These are phyloP conservation scores for Metallyticus violacea DNA, from an alignment of 2,888 invertebrate genomes.

Conservation along the genomic window DNA sequence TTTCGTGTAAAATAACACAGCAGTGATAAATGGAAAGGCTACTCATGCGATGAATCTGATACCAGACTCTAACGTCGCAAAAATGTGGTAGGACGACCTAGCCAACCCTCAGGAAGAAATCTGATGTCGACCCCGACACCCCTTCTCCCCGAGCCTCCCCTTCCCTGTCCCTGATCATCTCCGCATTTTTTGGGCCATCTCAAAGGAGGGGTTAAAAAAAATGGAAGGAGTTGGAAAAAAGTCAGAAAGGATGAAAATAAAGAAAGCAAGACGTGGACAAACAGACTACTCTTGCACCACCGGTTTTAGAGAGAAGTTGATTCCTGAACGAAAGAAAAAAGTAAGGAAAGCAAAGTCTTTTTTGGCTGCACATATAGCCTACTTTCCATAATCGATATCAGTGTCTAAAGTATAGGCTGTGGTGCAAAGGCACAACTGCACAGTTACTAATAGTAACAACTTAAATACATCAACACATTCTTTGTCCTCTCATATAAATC, in stretches of 20 bases:
- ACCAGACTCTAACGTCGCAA: not conserved
- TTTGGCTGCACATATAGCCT: not conserved
- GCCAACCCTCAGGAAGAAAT: not conserved
- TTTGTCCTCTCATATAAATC: no score
- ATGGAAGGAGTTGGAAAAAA: not conserved
- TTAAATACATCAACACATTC: no score
- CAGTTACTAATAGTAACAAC: no score
- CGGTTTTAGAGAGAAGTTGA: not conserved
- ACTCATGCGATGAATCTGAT: not conserved
- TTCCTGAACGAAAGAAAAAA: not conserved
- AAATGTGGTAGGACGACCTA: not conserved
- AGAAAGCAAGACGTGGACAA: constrained; percentile 6
- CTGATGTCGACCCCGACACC: not conserved
- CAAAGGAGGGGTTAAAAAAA: not conserved
- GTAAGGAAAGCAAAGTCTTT: not conserved
- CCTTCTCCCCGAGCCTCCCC: not conserved
- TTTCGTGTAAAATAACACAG: not conserved
- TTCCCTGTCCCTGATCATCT: not conserved
- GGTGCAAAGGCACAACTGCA: no score
- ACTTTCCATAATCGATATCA: not conserved
- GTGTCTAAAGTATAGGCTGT: no score
- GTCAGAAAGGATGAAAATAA: not conserved
- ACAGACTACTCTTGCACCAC: constrained; percentile 1
- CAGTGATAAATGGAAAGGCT: not conserved
- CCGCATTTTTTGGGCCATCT: constrained; percentile 3